Evolutionary conservation across 2,113 vertebrate genomes (phyloP).

Genomic region (Ornithorhynchus anatinus): DNA sequence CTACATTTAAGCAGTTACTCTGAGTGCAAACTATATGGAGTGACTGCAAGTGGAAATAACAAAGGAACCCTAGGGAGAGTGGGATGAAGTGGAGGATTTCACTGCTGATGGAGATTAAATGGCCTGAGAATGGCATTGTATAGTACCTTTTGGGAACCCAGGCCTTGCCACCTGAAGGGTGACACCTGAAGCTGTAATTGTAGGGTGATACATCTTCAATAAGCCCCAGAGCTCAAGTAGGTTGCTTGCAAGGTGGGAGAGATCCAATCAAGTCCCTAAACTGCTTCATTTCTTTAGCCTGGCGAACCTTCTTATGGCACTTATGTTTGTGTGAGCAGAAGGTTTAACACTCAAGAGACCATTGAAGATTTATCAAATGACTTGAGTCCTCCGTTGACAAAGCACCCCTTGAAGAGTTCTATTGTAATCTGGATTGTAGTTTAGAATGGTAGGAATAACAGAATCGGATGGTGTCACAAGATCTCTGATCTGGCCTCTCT

Average conservation of each 20-base stretch:
- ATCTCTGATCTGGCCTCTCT: background rate
- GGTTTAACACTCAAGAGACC: constrained; percentile 49
- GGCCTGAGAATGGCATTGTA: constrained; percentile 58
- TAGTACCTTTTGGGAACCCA: constrained; percentile 46
- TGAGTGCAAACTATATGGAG: constrained; percentile 47
- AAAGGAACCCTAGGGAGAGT: constrained; percentile 64
- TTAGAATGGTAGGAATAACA: background rate
- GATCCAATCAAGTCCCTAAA: constrained; percentile 17
- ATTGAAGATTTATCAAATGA: constrained; percentile 2
- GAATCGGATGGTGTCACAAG: background rate
- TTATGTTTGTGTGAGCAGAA: background rate
- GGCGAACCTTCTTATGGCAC: constrained; percentile 6
- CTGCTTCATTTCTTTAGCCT: constrained; percentile 12
- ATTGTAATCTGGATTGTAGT: background rate
- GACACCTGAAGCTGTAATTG: constrained; percentile 58
- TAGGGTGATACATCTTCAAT: constrained; percentile 25
- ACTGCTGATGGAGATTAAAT: constrained; percentile 50
- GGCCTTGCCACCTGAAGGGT: constrained; percentile 44
- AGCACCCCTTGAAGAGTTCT: background rate
- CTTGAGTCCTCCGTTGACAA: constrained; percentile 10
- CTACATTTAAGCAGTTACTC: constrained; percentile 56
- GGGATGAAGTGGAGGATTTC: constrained; percentile 54
- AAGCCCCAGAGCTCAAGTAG: constrained; percentile 13
- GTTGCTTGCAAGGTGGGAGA: constrained; percentile 13
- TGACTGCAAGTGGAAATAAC: constrained; percentile 43